Evolutionary conservation across 2,797 vertebrate genomes (phyloP).

Genomic region (Neosilurus mollespiculum): DNA sequence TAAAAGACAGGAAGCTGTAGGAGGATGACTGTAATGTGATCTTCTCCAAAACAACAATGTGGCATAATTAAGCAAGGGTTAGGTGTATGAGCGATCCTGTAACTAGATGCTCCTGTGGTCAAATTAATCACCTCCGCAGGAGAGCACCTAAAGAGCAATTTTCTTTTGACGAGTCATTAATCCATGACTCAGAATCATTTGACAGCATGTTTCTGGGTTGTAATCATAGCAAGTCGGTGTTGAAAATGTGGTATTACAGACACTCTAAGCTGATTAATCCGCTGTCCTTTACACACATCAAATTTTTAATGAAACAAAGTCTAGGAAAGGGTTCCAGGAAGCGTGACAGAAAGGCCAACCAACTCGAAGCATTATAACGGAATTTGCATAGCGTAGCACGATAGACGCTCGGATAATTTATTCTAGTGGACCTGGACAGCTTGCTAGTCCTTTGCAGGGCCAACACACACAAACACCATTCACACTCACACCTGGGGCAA

Average conservation of each 20-base stretch:
- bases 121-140: conserved; percentile 28
- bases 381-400: neutral
- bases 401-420: neutral
- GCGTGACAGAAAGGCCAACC: conserved; percentile 23
- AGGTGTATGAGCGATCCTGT: neutral
- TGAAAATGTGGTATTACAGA: conserved; percentile 22
- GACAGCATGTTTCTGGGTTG: conserved; percentile 20
- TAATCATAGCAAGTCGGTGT: conserved; percentile 22
- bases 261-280: conserved; percentile 29
- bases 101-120: conserved; percentile 24
- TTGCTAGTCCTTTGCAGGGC: too few relatives aligned
- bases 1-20: conserved; percentile 44
- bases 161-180: conserved; percentile 39
- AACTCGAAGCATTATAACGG: conserved; percentile 13
- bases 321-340: conserved; percentile 25
- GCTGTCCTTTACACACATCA: conserved; percentile 27
- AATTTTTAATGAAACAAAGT: conserved; percentile 28
- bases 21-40: conserved; percentile 36
- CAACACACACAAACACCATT: too few relatives aligned
- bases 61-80: conserved; percentile 33
- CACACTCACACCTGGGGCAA: too few relatives aligned
- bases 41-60: conserved; percentile 34
- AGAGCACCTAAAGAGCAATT: conserved; percentile 30
- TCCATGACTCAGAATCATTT: conserved; percentile 25
- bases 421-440: too few relatives aligned